phyloP scores from a whole-genome alignment of 2,113 vertebrate species.

The Petrocephalus zakoni region DNA sequence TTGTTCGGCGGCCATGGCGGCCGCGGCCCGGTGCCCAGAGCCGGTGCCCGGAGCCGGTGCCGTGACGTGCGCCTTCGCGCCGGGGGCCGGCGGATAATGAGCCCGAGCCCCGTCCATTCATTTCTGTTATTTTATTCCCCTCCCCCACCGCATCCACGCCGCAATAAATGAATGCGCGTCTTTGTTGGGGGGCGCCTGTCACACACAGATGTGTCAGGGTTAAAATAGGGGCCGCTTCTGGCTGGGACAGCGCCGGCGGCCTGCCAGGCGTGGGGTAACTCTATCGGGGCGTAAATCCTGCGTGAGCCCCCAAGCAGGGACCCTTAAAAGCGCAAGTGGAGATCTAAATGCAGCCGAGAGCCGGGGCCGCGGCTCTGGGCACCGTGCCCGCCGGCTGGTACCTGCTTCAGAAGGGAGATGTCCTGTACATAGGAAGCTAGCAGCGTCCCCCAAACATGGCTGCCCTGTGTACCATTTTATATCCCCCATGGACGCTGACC shows the following conservation, averaged over 20 bases:
- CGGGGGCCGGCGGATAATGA: neutral
- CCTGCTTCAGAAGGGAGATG: neutral
- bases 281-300: neutral
- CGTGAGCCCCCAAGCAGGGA: neutral
- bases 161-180: neutral
- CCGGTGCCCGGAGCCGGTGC: neutral
- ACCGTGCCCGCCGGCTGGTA: neutral
- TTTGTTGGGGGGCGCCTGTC: neutral
- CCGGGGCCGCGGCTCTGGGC: neutral
- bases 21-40: neutral
- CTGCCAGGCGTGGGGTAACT: neutral
- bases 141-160: neutral
- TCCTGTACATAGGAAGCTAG: no score
- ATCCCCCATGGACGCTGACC: neutral
- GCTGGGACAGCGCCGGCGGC: neutral
- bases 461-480: neutral
- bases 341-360: neutral
- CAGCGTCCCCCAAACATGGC: no score
- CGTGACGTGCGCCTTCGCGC: neutral
- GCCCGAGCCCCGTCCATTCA: neutral
- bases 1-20: neutral
- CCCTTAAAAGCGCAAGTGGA: conserved; percentile 1
- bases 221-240: neutral
- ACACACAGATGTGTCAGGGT: conserved; percentile 10
- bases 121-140: neutral